Evolutionary conservation across 2,797 vertebrate genomes (phyloP).

Genomic region (Liparis tanakae): DNA sequence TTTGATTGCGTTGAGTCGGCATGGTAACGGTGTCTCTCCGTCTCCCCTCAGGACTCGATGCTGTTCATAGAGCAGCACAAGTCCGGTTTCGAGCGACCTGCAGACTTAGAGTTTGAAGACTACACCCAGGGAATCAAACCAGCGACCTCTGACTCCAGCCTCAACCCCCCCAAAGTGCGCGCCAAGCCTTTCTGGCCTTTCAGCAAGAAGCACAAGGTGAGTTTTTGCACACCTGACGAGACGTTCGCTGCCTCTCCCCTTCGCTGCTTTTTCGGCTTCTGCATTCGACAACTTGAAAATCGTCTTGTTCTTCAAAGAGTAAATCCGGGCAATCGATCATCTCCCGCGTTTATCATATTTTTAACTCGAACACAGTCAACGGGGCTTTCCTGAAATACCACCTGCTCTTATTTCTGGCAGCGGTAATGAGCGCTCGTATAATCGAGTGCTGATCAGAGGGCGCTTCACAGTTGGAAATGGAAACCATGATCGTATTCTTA

Average conservation of each 20-base stretch:
- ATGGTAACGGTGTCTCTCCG: not conserved
- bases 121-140: conserved; percentile 87
- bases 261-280: conserved; percentile 4
- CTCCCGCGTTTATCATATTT: too few relatives aligned
- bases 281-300: conserved; percentile 30
- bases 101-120: conserved; percentile 89
- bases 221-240: not conserved
- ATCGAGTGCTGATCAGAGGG: not conserved
- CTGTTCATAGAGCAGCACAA: conserved; percentile 87
- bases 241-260: not conserved
- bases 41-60: conserved; percentile 81
- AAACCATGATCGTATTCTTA: not conserved
- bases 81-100: conserved; percentile 86
- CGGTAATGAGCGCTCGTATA: not conserved
- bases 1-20: not conserved
- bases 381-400: not conserved
- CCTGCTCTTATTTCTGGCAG: conserved; percentile 18
- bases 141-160: conserved; percentile 81
- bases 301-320: conserved; percentile 20
- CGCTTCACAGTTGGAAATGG: not conserved
- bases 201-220: conserved; percentile 88
- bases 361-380: not conserved
- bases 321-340: not conserved
- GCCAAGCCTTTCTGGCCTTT: conserved; percentile 89
- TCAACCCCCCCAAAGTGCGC: conserved; percentile 79